Base-by-base conservation (phyloP, 2,113 vertebrate genomes). In the Equus quagga region DNA sequence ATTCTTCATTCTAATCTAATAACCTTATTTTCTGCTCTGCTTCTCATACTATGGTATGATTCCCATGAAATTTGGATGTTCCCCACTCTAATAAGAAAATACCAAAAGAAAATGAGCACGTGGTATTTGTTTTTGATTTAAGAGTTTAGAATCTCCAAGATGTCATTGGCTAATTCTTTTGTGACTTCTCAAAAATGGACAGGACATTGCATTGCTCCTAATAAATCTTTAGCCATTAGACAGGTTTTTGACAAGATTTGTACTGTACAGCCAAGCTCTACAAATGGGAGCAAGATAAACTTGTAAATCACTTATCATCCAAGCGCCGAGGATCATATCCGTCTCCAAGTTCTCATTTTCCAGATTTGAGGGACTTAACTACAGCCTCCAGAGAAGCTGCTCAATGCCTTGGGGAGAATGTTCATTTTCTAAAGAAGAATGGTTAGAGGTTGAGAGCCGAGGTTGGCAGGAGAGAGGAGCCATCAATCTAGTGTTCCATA, bases 191-290 rank as follows among this genome's bases (percentile, higher is more conserved):
- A 86, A 81, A 92, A 90, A 73, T 64, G 49, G 33, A 76, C 19
- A 89, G 65, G 65, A 85, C 78, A 89, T 83, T 62, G 58, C 49
- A 75, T 67, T 79, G 31, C 26, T 72, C 70, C 65, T 92, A 64
- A 88, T 93, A 92, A 83, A 79, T 60, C 36, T 79, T 94, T n/a
- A 83, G 72, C 44, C 70, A 24, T 0, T 15, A 6, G 86, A 64
- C 24, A 92, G 18, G 21, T 60, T 86, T 92, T 89, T 89, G 64
- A 90, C 51, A 97, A 81, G 89, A 76, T 75, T 76, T 81, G 21
- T 10, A 36, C 65, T 54, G 23, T 41, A 80, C 3, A 18, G 18
- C 67, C 73, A 93, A 86, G n/a, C 51, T 95, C 31, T 81, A 19
- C 69, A 86, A 81, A 54, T 78, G 44, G 67, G 31, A 76, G 51